Percentiles rank a stretch among this genome's conserved stretches.
Conservation (phyloP, 2,113 vertebrate genomes). For the Labeo rohita region DNA sequence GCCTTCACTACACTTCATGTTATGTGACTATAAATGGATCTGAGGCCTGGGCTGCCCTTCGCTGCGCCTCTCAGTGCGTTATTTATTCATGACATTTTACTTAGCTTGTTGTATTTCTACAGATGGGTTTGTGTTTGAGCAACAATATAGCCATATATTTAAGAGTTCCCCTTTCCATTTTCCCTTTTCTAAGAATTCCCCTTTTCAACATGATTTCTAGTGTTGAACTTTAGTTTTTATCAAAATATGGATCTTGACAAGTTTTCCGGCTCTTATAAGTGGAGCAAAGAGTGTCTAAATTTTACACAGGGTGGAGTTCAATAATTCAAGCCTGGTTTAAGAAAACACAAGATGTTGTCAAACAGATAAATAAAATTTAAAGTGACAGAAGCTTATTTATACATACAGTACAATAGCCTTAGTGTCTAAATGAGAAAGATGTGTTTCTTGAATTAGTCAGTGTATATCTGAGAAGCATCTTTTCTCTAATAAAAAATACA, state of each 20-base stretch:
- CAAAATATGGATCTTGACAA: neutral
- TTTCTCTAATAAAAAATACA: neutral
- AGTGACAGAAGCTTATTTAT: slow-evolving; percentile 1
- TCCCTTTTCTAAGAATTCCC: neutral
- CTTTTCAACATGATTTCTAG: neutral
- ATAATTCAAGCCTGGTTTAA: slow-evolving; percentile 7
- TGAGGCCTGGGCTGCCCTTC: neutral
- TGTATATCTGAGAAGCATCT: neutral
- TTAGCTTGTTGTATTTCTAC: slow-evolving; percentile 20
- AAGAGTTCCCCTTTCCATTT: neutral
- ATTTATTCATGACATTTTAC: slow-evolving; percentile 36
- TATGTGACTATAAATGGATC: slow-evolving; percentile 23
- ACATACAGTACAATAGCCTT: neutral
- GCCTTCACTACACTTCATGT: slow-evolving; percentile 3
- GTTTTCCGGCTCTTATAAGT: neutral
- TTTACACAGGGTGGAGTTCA: neutral
- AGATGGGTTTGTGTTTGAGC: slow-evolving; percentile 11
- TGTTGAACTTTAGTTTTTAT: slow-evolving; percentile 1
- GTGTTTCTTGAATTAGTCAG: neutral
- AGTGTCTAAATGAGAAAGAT: neutral
- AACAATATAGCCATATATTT: neutral
- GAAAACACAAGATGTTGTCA: neutral
- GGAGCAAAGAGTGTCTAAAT: neutral
- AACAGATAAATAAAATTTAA: neutral
- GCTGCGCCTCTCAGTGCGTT: neutral